Conservation (phyloP, 2,113 vertebrate species). For the Clarias macrocephalus region DNA sequence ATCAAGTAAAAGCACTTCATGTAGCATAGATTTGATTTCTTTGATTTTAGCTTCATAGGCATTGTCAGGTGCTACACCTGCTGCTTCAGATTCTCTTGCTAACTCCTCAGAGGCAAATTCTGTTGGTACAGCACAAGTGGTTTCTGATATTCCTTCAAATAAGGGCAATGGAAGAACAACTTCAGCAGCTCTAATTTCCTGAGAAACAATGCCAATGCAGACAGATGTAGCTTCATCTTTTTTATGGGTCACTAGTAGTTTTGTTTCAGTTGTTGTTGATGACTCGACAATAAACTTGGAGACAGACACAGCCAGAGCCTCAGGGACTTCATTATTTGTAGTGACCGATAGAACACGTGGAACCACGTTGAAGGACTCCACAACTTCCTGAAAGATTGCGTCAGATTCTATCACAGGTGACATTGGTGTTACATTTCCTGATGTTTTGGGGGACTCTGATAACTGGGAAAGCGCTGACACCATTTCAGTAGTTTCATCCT, state of each 20-base stretch:
- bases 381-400: slow-evolving; percentile 74
- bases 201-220: slow-evolving; percentile 47
- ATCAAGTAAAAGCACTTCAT: slow-evolving; percentile 15
- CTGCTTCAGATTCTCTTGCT: slow-evolving; percentile 42
- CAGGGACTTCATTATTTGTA: slow-evolving; percentile 44
- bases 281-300: slow-evolving; percentile 53
- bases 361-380: slow-evolving; percentile 71
- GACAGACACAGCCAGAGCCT: slow-evolving; percentile 50
- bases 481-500: slow-evolving; percentile 84
- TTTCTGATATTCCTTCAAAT: slow-evolving; percentile 55
- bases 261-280: slow-evolving; percentile 48
- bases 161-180: slow-evolving; percentile 32
- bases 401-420: slow-evolving; percentile 74
- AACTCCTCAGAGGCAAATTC: slow-evolving; percentile 53
- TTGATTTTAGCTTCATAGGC: slow-evolving; percentile 45
- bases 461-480: slow-evolving; percentile 88
- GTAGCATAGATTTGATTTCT: neutral
- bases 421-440: slow-evolving; percentile 84
- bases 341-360: slow-evolving; percentile 41
- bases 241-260: slow-evolving; percentile 37
- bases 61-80: slow-evolving; percentile 48
- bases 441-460: slow-evolving; percentile 80
- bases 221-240: slow-evolving; percentile 53
- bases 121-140: slow-evolving; percentile 53
- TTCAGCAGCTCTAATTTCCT: slow-evolving; percentile 54